A percentile compares a stretch with the other conserved stretches of the same genome.
Evolutionary conservation across 2,113 vertebrate genomes (phyloP).

Genomic region (Morone chrysops): DNA sequence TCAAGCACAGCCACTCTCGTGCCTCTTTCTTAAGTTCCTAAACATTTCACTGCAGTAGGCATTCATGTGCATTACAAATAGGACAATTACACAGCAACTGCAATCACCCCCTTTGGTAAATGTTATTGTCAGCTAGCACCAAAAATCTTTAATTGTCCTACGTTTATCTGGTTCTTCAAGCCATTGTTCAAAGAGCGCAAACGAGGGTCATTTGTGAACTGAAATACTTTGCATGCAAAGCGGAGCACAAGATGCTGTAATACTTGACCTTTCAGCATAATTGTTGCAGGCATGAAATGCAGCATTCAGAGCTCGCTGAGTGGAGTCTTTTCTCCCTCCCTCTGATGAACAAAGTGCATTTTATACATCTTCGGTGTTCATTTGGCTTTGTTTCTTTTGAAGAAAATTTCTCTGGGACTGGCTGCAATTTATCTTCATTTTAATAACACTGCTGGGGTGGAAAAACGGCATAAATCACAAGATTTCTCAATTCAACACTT

Average conservation of each 20-base stretch:
- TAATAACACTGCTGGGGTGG: slow-evolving; percentile 57
- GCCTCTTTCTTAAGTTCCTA: slow-evolving; percentile 53
- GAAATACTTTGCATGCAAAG: slow-evolving; percentile 99
- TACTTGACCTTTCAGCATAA: slow-evolving; percentile 99
- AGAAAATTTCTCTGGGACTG: slow-evolving; percentile 91
- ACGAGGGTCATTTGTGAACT: slow-evolving; percentile 98
- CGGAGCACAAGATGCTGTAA: slow-evolving; percentile 98
- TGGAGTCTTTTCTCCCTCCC: slow-evolving; percentile 88
- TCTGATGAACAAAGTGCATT: slow-evolving; percentile 92
- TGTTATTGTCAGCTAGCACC: slow-evolving; percentile 92
- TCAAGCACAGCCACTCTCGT: slow-evolving; percentile 6
- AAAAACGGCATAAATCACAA: slow-evolving; percentile 76
- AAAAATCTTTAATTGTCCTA: slow-evolving; percentile 98
- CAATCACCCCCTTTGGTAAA: slow-evolving; percentile 97
- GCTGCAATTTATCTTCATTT: slow-evolving; percentile 93
- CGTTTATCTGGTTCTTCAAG: slow-evolving; percentile 97
- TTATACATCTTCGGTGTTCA: slow-evolving; percentile 88
- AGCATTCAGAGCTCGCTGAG: slow-evolving; percentile 94
- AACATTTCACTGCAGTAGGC: slow-evolving; percentile 65
- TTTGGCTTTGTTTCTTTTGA: slow-evolving; percentile 85
- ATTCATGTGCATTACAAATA: slow-evolving; percentile 80
- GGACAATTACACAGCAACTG: slow-evolving; percentile 95
- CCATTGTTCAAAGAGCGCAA: slow-evolving; percentile 94
- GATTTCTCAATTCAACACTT: slow-evolving; percentile 43
- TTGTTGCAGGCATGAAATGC: slow-evolving; percentile 98